Percentiles rank a stretch among this genome's conserved stretches.
These are phyloP conservation scores for Rhinoderma darwinii DNA, from an alignment of 2,113 vertebrate species.

Conservation along the genomic window DNA sequence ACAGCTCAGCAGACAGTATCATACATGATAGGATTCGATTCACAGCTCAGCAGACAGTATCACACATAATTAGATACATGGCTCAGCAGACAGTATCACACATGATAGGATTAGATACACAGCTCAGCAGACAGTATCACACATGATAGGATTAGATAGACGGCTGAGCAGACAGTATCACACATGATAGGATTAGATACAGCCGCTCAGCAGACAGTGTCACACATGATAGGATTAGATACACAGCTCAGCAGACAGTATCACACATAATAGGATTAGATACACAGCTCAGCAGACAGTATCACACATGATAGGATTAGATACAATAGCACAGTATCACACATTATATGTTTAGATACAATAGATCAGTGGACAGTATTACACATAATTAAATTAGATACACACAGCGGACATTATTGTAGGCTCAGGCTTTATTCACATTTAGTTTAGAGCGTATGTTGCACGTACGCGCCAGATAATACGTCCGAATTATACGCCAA, in stretches of 20 bases:
- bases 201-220: neutral
- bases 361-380: neutral
- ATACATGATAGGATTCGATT: too few relatives aligned
- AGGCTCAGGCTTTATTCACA: too few relatives aligned
- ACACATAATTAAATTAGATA: neutral
- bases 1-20: neutral
- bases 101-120: too few relatives aligned
- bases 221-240: neutral
- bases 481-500: too few relatives aligned
- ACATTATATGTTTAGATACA: neutral
- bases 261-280: neutral
- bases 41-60: too few relatives aligned
- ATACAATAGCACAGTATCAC: neutral
- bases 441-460: too few relatives aligned
- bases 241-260: neutral
- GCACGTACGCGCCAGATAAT: too few relatives aligned
- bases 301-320: neutral
- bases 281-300: neutral
- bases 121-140: too few relatives aligned
- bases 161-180: neutral
- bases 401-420: too few relatives aligned
- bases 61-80: neutral
- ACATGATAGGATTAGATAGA: too few relatives aligned
- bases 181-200: neutral
- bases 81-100: neutral